Evolutionary conservation across 2,888 invertebrate species (phyloP), one percentile per base, ranked within the genome.

Genomic region (Monopis laevigella): DNA sequence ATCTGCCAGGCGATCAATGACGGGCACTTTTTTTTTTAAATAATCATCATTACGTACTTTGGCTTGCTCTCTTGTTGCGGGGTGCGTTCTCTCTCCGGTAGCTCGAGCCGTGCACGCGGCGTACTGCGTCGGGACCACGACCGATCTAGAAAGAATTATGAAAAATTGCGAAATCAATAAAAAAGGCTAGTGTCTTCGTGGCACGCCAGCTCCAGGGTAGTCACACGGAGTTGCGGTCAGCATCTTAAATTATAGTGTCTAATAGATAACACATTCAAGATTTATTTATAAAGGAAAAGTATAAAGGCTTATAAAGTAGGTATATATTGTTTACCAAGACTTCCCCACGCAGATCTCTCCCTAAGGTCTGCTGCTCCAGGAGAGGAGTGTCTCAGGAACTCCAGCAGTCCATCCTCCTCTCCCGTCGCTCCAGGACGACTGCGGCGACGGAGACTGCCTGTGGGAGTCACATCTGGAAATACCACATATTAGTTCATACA

Each of bases 111-210:
- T 49, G 92, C 89, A 43, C 89, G 85, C 6, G 84, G 77, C 0
- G 88, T 84, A 39, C 86, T 88, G 53, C 93, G 86, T 0, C 94
- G 84, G 0, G 93, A 92, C 92, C 93, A 93, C 1, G 94, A 94
- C 2, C 95, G 90, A 73, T 95, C 95, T 88, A 60, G 42, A 1
- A 17, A 43, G 1, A 5, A 14, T 2, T 18, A 43, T 43, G 3
- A 2, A 21, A 16, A 24, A 18, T n/a, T 38, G 1, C n/a, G n/a
- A n/a, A n/a, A n/a, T n/a, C n/a, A n/a, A n/a, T n/a, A n/a, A n/a
- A n/a, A n/a, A n/a, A n/a, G n/a, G n/a, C n/a, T n/a, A n/a, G n/a
- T n/a, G n/a, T n/a, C n/a, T n/a, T n/a, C n/a, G n/a, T n/a, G n/a
- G n/a, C n/a, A n/a, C n/a, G n/a, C n/a, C n/a, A n/a, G n/a, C n/a